Evolutionary conservation across 1,140 invertebrate species (phyloP).

Genomic region (Gryllus bimaculatus): DNA sequence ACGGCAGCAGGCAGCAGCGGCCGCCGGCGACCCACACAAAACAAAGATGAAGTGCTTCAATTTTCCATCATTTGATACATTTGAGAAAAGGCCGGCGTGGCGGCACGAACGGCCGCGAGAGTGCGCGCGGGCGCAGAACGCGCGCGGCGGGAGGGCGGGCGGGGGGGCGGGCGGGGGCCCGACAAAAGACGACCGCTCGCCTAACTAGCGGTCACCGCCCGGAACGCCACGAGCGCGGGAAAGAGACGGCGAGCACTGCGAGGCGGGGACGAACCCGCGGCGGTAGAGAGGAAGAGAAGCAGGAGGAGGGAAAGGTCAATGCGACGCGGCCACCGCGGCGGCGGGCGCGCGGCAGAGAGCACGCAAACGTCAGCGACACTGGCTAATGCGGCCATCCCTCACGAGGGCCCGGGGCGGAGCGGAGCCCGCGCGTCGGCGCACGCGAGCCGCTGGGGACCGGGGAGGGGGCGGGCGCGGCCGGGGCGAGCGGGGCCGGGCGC

Average conservation of each 20-base stretch:
- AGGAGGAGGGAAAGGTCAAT: not conserved
- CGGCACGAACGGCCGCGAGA: not conserved
- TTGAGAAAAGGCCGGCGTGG: not conserved
- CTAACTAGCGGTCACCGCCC: not conserved
- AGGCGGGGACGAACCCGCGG: not conserved
- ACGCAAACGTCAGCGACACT: not conserved
- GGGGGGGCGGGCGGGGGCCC: too few species aligned
- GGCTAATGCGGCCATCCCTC: not conserved
- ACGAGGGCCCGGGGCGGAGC: not conserved
- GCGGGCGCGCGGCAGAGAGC: not conserved
- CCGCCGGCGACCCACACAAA: not conserved
- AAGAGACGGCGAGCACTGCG: not conserved
- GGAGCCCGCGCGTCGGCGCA: not conserved
- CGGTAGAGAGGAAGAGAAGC: not conserved
- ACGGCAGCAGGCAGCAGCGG: too few species aligned
- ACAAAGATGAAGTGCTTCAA: constrained; percentile 1
- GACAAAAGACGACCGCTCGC: not conserved
- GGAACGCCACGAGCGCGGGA: not conserved
- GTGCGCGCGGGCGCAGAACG: not conserved
- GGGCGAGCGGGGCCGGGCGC: too few species aligned
- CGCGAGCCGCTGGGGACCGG: not conserved
- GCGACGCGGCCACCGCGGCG: too few species aligned
- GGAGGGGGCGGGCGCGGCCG: too few species aligned
- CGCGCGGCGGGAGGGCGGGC: too few species aligned
- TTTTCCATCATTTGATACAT: not conserved